Evolutionary conservation across 2,113 vertebrate species (phyloP).

Genomic region (Callipepla californica): DNA sequence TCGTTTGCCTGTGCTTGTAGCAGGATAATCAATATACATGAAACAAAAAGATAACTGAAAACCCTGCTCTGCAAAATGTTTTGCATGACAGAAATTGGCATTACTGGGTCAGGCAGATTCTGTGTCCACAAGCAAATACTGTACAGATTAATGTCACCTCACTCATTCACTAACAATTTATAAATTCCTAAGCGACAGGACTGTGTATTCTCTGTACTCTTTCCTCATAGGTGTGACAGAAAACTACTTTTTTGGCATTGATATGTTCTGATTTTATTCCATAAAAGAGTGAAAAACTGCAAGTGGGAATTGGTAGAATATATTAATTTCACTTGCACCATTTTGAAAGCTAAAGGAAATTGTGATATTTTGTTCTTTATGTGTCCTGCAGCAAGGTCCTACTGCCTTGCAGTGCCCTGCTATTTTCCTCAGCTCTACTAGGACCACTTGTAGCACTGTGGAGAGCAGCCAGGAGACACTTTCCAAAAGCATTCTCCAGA

Average conservation of each 20-base stretch:
- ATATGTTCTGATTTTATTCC: background rate
- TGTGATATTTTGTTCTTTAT: background rate
- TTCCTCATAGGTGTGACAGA: background rate
- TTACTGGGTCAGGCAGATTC: background rate
- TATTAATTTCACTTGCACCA: background rate
- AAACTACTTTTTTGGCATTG: background rate
- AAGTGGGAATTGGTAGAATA: background rate
- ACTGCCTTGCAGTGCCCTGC: too few species aligned
- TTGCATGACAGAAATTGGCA: background rate
- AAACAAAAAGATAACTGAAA: slow-evolving; percentile 21
- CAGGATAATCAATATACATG: background rate
- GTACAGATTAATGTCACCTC: background rate
- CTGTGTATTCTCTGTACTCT: background rate
- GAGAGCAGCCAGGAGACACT: background rate
- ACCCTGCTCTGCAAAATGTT: background rate
- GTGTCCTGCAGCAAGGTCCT: background rate
- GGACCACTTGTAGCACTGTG: background rate
- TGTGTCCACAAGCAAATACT: background rate
- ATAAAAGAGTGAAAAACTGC: background rate
- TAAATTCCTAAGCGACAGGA: background rate
- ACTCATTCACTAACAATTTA: background rate
- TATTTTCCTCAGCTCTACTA: background rate
- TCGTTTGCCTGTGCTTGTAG: background rate
- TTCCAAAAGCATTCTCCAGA: background rate
- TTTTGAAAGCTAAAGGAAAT: background rate